Conservation (phyloP, 2,797 vertebrate genomes). For the Chromis chromis region DNA sequence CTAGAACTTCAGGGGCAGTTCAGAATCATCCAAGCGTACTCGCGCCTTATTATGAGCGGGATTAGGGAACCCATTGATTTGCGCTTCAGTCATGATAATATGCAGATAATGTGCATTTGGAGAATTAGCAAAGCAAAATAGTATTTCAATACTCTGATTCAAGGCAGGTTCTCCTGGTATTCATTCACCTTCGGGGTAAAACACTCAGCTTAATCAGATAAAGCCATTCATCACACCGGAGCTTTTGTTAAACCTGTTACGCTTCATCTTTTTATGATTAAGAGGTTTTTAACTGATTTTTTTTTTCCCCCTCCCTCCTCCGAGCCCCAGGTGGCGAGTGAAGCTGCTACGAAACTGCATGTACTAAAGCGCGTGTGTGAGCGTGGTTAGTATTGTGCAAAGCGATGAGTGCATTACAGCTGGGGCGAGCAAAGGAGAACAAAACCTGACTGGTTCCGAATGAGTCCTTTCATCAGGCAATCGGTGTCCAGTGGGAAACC, state of each 20-base stretch:
- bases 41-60: conserved; percentile 21
- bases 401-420: conserved; percentile 73
- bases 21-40: conserved; percentile 2
- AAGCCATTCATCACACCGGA: conserved; percentile 63
- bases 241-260: conserved; percentile 71
- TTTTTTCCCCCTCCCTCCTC: background rate
- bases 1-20: conserved; percentile 31
- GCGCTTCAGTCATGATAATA: conserved; percentile 54
- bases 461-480: conserved; percentile 80
- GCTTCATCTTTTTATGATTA: conserved; percentile 76
- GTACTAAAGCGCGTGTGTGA: conserved; percentile 47
- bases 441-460: conserved; percentile 79
- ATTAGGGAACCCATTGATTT: conserved; percentile 65
- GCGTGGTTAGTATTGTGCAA: conserved; percentile 57
- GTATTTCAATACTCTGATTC: conserved; percentile 38
- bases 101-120: conserved; percentile 57
- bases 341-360: conserved; percentile 55
- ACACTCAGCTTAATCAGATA: conserved; percentile 68
- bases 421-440: conserved; percentile 66
- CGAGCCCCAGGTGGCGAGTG: conserved; percentile 68
- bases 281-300: conserved; percentile 67
- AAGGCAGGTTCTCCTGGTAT: conserved; percentile 47
- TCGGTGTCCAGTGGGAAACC: conserved; percentile 79
- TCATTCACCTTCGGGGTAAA: conserved; percentile 69
- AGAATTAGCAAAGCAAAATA: conserved; percentile 59